Evolutionary conservation across 1,140 invertebrate species (phyloP), one percentile per base, ranked within the genome.

Genomic region (Thrips palmi): DNA sequence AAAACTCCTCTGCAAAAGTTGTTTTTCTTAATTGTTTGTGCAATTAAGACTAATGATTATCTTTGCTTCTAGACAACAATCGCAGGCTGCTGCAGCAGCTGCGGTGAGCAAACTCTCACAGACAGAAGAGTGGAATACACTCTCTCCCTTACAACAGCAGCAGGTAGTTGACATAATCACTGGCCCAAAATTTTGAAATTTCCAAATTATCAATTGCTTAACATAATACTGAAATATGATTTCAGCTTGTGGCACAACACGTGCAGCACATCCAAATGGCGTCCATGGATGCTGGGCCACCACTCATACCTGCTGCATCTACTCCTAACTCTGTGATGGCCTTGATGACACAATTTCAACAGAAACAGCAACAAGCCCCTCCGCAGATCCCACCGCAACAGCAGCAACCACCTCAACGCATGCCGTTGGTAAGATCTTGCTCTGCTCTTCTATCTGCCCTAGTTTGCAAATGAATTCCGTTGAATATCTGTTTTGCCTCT

Each of bases 71-170:
- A 56, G 55, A 43, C 53, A 57, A 43, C 42, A 48, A 42, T 27
- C 12, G 12, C 36, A 38, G 34, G 39, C 56, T 17, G 56, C 59
- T 37, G 32, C 57, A 6, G 50, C 59, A 34, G 49, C 52, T 46
- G 58, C 71, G 11, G 52, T 73, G 12, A 52, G 55, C 6, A 72
- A 76, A 44, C 51, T 78, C 8, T 67, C 71, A 4, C 69, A 74
- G 22, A 63, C 68, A 27, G 74, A 77, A 20, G 65, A 65, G 12
- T 79, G 74, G 59, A 59, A 62, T 33, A 59, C 57, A 0, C 43
- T 78, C 6, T 62, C 57, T 40, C 59, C 65, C 0, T 48, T 64
- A 1, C 70, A 78, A 45, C 71, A 77, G 37, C 69, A 74, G 49
- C 62, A 62, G 45, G 43, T 56, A 46, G 11, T 18, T 32, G 17